These are phyloP conservation scores for Diphyllodes magnificus DNA, from an alignment of 2,113 vertebrate genomes.

Conservation along the genomic window DNA sequence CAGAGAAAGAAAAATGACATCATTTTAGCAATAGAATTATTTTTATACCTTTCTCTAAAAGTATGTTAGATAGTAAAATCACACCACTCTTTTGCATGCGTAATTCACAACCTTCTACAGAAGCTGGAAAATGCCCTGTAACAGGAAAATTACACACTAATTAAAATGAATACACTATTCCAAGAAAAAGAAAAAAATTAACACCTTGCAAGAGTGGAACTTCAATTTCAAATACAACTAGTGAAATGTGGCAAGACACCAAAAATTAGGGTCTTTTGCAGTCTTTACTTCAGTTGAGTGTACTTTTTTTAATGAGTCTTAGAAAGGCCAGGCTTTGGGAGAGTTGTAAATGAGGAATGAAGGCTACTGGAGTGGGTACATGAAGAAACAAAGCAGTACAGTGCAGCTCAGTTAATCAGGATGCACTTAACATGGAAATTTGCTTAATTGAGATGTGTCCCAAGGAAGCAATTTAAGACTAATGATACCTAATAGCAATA, in stretches of 20 bases:
- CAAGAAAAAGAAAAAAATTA: not conserved
- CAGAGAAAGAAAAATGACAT: not conserved
- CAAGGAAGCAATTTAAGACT: slow-evolving; percentile 53
- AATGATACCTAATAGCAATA: slow-evolving; percentile 53
- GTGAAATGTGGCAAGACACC: not conserved
- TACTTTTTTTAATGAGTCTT: not conserved
- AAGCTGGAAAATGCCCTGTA: not conserved
- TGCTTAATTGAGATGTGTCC: slow-evolving; percentile 51
- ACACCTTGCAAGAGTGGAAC: not conserved
- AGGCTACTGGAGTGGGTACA: not conserved
- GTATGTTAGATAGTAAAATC: not conserved
- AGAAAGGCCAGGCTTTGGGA: not conserved
- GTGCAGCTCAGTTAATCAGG: slow-evolving; percentile 16
- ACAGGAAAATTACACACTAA: not conserved
- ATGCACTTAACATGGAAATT: slow-evolving; percentile 36
- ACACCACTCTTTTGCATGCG: not conserved
- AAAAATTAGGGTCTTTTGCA: not conserved
- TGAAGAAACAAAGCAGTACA: not conserved
- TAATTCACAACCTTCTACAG: not conserved
- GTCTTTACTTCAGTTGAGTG: not conserved
- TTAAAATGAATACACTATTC: not conserved
- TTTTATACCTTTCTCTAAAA: not conserved
- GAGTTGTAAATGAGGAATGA: not conserved
- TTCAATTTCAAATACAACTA: not conserved
- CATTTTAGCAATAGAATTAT: not conserved